Evolutionary conservation across 2,113 vertebrate genomes (phyloP), one percentile per base, ranked within the genome.

Genomic region (Pterocles burchelli): DNA sequence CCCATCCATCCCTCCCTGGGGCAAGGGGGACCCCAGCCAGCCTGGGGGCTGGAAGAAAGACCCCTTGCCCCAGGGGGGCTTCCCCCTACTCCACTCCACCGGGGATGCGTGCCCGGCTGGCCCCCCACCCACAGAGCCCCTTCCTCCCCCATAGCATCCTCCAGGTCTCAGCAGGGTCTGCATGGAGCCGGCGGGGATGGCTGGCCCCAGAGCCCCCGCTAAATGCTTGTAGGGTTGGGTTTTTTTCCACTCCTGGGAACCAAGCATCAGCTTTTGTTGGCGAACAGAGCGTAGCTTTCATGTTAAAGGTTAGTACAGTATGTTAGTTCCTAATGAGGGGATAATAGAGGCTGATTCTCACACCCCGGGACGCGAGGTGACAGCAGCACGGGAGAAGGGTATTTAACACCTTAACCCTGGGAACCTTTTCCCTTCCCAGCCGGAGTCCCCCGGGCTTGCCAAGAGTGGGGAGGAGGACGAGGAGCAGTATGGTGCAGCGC

Each of bases 291-390:
- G 5, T 58, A 34, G 92, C 86, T 96, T 94, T 96, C 95, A 91
- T 91, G 92, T 95, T 94, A 85, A 89, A 94, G 91, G 94, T 95
- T 90, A 76, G 95, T 94, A 67, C 95, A 90, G 95, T 79, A 29
- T 92, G 96, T 88, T 51, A 94, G 96, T 81, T 94, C 92, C 95
- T 95, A 85, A 91, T 88, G 95, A 94, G 77, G 92, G 92, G 88
- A 89, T 94, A 85, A 95, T 55, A 66, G 88, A 85, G 88, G 14
- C 94, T 90, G 91, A 78, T 97, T 97, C 94, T 96, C 96, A 97
- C 94, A 94, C 66, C 85, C 95, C 6, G 4, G 78, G 62, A 28
- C 7, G 13, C 3, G 84, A 96, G 94, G 96, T 96, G 96, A 95
- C 94, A 90, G 90, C 94, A 90, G 86, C 96, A 90, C 67, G n/a